A percentile compares a stretch with the other conserved stretches of the same genome.
These are phyloP conservation scores for Propithecus deckenii DNA, from an alignment of 2,797 vertebrate species.

Conservation along the genomic window DNA sequence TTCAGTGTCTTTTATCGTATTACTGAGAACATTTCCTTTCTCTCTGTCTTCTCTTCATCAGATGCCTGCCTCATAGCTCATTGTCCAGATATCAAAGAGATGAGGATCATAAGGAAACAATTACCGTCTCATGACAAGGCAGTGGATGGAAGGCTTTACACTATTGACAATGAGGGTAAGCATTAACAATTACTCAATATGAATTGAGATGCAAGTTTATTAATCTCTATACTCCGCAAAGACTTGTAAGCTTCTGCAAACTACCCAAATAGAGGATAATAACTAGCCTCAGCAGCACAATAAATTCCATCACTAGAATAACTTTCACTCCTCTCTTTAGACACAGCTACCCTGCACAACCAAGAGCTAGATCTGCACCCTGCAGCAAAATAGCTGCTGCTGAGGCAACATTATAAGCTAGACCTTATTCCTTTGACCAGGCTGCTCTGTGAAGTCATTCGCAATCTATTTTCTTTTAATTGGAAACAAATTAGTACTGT, in stretches of 20 bases:
- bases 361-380: conserved; percentile 43
- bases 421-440: conserved; percentile 71
- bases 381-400: conserved; percentile 55
- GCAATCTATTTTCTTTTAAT: conserved; percentile 82
- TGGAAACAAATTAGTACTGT: conserved; percentile 85
- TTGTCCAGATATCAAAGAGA: conserved; percentile 60
- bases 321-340: conserved; percentile 53
- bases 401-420: conserved; percentile 63
- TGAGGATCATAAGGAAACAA: conserved; percentile 71
- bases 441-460: conserved; percentile 76
- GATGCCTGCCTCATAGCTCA: background rate
- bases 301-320: conserved; percentile 66
- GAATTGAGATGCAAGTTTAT: conserved; percentile 56
- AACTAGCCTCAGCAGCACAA: conserved; percentile 58
- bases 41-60: background rate
- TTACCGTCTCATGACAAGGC: conserved; percentile 54
- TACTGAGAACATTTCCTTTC: conserved; percentile 25
- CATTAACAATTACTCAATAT: conserved; percentile 50
- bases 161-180: conserved; percentile 63
- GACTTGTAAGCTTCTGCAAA: conserved; percentile 62
- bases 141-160: background rate
- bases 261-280: conserved; percentile 51
- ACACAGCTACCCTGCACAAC: background rate
- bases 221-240: conserved; percentile 57
- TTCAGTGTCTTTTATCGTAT: background rate